Percentiles rank a stretch among this genome's conserved stretches.
phyloP scores from a whole-genome alignment of 2,113 vertebrate genomes.

The Carassius carassius region DNA sequence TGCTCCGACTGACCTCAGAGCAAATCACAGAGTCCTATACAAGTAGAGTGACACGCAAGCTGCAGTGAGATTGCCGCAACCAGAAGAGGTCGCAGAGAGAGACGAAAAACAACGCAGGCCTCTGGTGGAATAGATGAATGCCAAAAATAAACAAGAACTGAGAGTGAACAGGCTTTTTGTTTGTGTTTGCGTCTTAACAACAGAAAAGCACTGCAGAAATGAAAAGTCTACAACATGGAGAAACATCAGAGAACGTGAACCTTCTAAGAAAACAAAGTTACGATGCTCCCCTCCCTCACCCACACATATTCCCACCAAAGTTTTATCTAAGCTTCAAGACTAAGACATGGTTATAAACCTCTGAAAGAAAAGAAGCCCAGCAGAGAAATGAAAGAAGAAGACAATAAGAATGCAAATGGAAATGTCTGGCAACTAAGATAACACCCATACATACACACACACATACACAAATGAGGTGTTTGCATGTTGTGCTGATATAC shows the following conservation, averaged over 20 bases:
- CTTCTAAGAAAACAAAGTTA: constrained; percentile 55
- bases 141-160: constrained; percentile 41
- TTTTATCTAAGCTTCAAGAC: constrained; percentile 55
- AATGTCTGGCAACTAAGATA: constrained; percentile 65
- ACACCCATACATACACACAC: constrained; percentile 51
- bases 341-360: constrained; percentile 39
- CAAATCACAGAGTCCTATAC: constrained; percentile 3
- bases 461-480: constrained; percentile 56
- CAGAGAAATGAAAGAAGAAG: constrained; percentile 52
- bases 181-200: constrained; percentile 46
- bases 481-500: constrained; percentile 36
- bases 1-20: constrained; percentile 9
- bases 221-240: constrained; percentile 45
- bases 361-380: constrained; percentile 29
- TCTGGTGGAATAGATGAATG: constrained; percentile 43
- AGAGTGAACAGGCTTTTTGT: constrained; percentile 50
- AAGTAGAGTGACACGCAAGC: constrained; percentile 21
- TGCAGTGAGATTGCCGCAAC: background rate
- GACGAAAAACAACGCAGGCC: constrained; percentile 6
- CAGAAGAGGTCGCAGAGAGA: constrained; percentile 22
- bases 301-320: constrained; percentile 6
- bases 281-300: constrained; percentile 24
- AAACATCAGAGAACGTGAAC: constrained; percentile 37
- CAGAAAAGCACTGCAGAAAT: constrained; percentile 45
- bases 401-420: constrained; percentile 74